Conservation (phyloP, 2,888 invertebrate species). For the Stegana nigrithorax region DNA sequence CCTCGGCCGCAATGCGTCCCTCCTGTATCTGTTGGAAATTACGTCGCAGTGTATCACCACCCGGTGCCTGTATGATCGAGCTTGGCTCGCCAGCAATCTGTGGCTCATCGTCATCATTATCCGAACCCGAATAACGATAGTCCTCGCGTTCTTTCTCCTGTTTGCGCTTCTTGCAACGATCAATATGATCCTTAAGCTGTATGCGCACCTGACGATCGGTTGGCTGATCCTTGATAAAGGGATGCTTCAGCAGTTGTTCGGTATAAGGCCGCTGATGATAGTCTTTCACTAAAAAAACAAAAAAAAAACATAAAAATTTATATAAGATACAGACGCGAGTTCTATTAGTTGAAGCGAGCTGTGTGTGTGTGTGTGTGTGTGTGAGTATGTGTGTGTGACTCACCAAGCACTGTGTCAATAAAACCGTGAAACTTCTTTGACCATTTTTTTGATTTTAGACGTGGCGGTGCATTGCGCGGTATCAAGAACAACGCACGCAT, state of each 20-base stretch:
- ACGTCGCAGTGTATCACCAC: conserved; percentile 94
- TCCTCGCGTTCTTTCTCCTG: conserved; percentile 86
- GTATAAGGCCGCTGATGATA: conserved; percentile 99
- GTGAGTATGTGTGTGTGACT: conserved; percentile 33
- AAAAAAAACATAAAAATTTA: not conserved
- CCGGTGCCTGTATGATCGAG: conserved; percentile 87
- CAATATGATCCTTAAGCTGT: conserved; percentile 99
- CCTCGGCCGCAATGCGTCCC: conserved; percentile 75
- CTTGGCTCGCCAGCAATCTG: conserved; percentile 94
- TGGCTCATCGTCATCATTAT: conserved; percentile 95
- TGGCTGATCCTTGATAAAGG: conserved; percentile 98
- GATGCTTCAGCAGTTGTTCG: conserved; percentile 96
- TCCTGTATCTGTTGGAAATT: conserved; percentile 99
- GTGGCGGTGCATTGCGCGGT: conserved; percentile 97
- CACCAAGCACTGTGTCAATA: conserved; percentile 92
- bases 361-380: no score
- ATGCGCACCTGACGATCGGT: conserved; percentile 98
- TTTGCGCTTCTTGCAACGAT: conserved; percentile 95
- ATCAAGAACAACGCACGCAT: conserved; percentile 99
- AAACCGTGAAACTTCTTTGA: conserved; percentile 97
- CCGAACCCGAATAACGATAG: conserved; percentile 93
- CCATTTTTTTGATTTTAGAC: conserved; percentile 98
- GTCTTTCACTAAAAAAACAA: conserved; percentile 92
- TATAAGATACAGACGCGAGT: no score
- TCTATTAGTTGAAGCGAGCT: no score